Evolutionary conservation across 2,113 vertebrate genomes (phyloP), one percentile per base, ranked within the genome.

Genomic region (Misgurnus mizolepis): DNA sequence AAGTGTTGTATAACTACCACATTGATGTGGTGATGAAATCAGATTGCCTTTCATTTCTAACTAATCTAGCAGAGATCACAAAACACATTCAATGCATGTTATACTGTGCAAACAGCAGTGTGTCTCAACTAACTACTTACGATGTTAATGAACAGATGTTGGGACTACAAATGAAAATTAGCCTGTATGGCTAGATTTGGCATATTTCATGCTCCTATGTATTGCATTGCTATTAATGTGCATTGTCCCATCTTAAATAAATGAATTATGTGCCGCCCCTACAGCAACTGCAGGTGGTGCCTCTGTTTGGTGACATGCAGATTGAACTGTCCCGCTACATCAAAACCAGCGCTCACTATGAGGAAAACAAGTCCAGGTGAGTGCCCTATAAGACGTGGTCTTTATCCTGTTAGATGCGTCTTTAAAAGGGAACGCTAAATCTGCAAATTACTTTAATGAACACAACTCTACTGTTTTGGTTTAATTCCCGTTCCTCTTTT

Each of bases 321-420:
- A 99, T 99, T 60, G 98, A 99, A 89, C 89, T 99, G 90, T 95
- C 97, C 5, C 93, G 98, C 78, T 99, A 99, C 88, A 97, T 99
- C 91, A 99, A 98, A 91, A 99, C 96, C 88, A 99, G 98, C 5
- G 95, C 97, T 75, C 97, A 99, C 92, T 99, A 98, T 0, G 98
- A 99, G 80, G 98, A 99, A 82, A 99, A 99, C 87, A 99, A 99
- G 84, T 98, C 96, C 85, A 95, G 97, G 98, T 99, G 89, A 91
- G 93, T 74, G 40, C 4, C 18, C 39, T 64, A 58, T 7, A 18
- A 58, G 6, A 58, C 53, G 17, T 2, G 4, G 53, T 22, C 9
- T 14, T 15, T 56, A 6, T 6, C 15, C 14, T 14, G 9, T 55
- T 6, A 15, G 53, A 15, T 55, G 53, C 17, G 53, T 15, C 53